These are phyloP conservation scores for Dermochelys coriacea DNA, from an alignment of 2,797 vertebrate species.

Conservation along the genomic window DNA sequence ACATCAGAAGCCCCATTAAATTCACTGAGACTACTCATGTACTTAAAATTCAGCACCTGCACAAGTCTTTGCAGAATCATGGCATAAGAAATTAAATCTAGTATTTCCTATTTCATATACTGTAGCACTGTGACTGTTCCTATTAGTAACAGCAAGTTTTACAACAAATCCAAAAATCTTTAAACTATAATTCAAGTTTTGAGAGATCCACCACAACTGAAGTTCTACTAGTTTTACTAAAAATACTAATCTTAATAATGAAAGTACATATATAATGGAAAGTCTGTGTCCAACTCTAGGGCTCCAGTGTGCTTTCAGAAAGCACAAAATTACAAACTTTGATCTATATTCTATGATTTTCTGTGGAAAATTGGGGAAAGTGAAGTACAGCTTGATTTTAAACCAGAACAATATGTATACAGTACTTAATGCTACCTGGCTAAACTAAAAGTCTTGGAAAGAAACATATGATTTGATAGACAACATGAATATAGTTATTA, in stretches of 20 bases:
- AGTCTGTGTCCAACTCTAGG: neutral
- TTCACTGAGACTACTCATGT: neutral
- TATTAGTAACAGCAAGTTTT: neutral
- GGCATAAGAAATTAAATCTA: neutral
- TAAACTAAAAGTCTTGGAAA: neutral
- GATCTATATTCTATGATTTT: neutral
- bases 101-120: neutral
- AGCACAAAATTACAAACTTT: neutral
- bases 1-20: neutral
- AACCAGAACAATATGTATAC: neutral
- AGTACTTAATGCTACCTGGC: neutral
- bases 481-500: constrained; percentile 23
- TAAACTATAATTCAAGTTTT: neutral
- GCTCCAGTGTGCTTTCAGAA: neutral
- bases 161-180: neutral
- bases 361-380: neutral
- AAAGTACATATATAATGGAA: neutral
- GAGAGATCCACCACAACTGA: neutral
- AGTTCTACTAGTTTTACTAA: neutral
- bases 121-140: neutral
- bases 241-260: neutral
- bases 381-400: constrained; percentile 9
- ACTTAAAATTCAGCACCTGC: neutral
- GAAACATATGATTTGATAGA: constrained; percentile 33
- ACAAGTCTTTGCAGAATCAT: neutral